These are phyloP conservation scores for Sitta carolinensis DNA, from an alignment of 2,797 vertebrate genomes.

Conservation along the genomic window DNA sequence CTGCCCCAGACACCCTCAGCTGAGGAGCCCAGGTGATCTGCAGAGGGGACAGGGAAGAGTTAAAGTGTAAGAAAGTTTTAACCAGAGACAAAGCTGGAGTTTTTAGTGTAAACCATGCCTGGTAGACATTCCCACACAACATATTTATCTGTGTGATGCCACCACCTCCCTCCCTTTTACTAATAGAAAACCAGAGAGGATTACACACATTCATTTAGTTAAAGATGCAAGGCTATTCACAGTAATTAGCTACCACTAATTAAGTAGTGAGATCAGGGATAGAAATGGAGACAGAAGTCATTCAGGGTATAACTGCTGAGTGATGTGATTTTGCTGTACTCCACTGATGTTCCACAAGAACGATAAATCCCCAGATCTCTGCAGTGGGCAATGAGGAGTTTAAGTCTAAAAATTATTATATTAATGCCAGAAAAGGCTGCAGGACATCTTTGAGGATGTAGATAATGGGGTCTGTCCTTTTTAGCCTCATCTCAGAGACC, in stretches of 20 bases:
- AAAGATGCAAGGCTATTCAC: constrained; percentile 4
- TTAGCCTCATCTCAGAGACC: neutral
- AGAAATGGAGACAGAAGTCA: constrained; percentile 2
- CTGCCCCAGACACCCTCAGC: neutral
- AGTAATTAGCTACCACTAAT: constrained; percentile 7
- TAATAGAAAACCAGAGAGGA: neutral
- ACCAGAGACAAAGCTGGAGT: neutral
- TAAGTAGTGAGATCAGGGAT: neutral
- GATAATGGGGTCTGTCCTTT: neutral
- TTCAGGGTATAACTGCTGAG: neutral
- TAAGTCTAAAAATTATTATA: neutral
- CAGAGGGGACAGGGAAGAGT: neutral
- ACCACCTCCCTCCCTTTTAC: neutral
- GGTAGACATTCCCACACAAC: neutral
- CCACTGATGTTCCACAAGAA: neutral
- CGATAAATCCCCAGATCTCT: neutral
- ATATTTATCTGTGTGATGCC: neutral
- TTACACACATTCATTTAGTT: neutral
- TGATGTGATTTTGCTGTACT: constrained; percentile 6
- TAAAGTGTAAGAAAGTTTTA: neutral
- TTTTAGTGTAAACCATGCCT: neutral
- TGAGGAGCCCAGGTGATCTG: neutral
- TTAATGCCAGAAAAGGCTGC: neutral
- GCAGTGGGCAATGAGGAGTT: neutral
- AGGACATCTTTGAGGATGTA: neutral